Evolutionary conservation across 2,888 invertebrate genomes (phyloP), one percentile per base, ranked within the genome.

Genomic region (Thymelicus acteon): DNA sequence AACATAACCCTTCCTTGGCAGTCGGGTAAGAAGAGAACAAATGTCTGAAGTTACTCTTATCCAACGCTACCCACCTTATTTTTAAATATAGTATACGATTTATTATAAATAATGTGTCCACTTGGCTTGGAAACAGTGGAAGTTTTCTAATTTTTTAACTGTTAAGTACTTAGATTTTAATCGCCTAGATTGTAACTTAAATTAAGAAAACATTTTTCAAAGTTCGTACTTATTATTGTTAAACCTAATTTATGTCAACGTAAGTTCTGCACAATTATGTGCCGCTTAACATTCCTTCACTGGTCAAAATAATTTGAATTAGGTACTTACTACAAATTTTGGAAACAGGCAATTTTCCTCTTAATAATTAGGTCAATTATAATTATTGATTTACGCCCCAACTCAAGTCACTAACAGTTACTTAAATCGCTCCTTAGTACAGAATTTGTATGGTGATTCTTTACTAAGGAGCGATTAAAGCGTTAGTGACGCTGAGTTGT

Each of bases 81-180:
- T 31, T 62, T 62, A 13, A 62, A 62, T 62, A 37, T 62, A 62
- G 62, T 62, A 62, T 62, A 62, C 62, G 62, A 62, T n/a, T n/a
- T 61, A 61, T 13, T 62, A 37, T 62, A 47, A 61, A 60, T 60
- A 47, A 62, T 31, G 37, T 48, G 62, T 48, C 62, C 48, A 62
- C 37, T 62, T 8, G 24, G 47, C 2, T 10, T 47, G 62, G 31
- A 8, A 62, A 31, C 12, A n/a, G 48, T 62, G 48, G 48, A 31
- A 10, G 37, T 44, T 62, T 60, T 40, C 39, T 60, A 39, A n/a
- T 39, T 60, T 37, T 60, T 58, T n/a, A 6, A 40, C 15, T 60
- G 13, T 60, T 48, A 62, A 54, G 54, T 61, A 62, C 44, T 61
- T 62, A 62, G 62, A 62, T 48, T 44, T 48, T 48, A 54, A 54